phyloP scores from a whole-genome alignment of 2,888 invertebrate species.

The Aproaerema taeniolella region DNA sequence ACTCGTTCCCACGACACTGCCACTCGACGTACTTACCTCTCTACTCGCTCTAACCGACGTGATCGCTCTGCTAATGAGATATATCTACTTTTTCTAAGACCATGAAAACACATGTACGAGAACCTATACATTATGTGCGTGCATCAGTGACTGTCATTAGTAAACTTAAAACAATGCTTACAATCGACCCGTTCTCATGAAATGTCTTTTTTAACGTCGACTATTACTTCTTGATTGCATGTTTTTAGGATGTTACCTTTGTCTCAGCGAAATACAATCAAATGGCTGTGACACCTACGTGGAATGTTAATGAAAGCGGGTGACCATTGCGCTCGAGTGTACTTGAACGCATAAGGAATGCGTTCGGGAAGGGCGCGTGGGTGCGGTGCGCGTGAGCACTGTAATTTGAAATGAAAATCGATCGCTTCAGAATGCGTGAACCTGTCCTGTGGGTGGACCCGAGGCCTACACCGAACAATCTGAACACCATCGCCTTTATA shows the following conservation, averaged over 20 bases:
- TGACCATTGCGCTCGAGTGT: constrained; percentile 38
- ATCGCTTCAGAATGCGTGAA: constrained; percentile 57
- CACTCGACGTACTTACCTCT: constrained; percentile 39
- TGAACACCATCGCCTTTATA: constrained; percentile 37
- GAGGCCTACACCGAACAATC: constrained; percentile 53
- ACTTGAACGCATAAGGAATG: constrained; percentile 53
- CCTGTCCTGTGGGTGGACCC: constrained; percentile 60
- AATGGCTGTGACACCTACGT: constrained; percentile 22
- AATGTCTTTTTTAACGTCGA: constrained; percentile 15
- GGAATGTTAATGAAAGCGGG: constrained; percentile 41
- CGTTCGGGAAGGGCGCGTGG: constrained; percentile 51
- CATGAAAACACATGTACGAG: constrained; percentile 19
- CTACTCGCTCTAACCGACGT: constrained; percentile 54
- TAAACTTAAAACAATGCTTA: constrained; percentile 26
- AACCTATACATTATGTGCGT: constrained; percentile 9
- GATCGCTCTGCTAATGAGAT: constrained; percentile 58
- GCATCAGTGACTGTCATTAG: constrained; percentile 21
- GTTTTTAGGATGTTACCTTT: constrained; percentile 19
- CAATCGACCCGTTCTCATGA: constrained; percentile 23
- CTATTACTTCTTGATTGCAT: constrained; percentile 16
- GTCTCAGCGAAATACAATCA: constrained; percentile 13
- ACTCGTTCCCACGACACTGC: constrained; percentile 65
- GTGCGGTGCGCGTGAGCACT: constrained; percentile 37
- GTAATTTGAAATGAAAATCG: constrained; percentile 71
- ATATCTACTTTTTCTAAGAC: constrained; percentile 47